phyloP scores from a whole-genome alignment of 2,113 vertebrate genomes.

The Passer domesticus region DNA sequence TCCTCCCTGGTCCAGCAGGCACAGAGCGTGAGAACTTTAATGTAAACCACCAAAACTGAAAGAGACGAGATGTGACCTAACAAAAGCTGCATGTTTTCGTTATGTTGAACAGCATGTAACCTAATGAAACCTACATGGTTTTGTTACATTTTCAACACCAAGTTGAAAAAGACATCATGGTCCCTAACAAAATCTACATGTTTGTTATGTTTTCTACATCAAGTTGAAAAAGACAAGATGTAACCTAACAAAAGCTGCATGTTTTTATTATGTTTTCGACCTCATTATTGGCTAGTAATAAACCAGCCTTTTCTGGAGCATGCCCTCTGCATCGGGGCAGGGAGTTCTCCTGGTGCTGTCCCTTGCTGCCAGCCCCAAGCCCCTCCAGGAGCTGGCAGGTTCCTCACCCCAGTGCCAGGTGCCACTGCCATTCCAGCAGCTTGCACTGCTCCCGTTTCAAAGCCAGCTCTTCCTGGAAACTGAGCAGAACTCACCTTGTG shows the following conservation, averaged over 20 bases:
- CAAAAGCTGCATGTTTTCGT: background rate
- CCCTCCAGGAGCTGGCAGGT: fast-evolving
- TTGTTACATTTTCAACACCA: background rate
- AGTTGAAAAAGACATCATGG: fast-evolving
- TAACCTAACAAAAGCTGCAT: background rate
- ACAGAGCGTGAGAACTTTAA: background rate
- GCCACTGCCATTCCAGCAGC: background rate
- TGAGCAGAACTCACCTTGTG: background rate
- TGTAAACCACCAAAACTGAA: background rate
- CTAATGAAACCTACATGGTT: background rate
- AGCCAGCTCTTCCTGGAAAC: background rate
- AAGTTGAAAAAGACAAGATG: fast-evolving
- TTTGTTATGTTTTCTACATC: background rate
- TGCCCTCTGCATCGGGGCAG: no score
- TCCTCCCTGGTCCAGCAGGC: fast-evolving
- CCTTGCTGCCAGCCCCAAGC: fast-evolving
- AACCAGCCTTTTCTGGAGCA: background rate
- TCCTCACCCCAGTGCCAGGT: fast-evolving
- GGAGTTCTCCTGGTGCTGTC: background rate
- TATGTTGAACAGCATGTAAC: fast-evolving
- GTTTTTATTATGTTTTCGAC: background rate
- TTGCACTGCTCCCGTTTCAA: fast-evolving
- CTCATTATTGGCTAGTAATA: background rate
- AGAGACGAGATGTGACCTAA: background rate
- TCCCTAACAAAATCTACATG: background rate